Conservation (phyloP, 2,113 vertebrate species). For the Holacanthus passer region DNA sequence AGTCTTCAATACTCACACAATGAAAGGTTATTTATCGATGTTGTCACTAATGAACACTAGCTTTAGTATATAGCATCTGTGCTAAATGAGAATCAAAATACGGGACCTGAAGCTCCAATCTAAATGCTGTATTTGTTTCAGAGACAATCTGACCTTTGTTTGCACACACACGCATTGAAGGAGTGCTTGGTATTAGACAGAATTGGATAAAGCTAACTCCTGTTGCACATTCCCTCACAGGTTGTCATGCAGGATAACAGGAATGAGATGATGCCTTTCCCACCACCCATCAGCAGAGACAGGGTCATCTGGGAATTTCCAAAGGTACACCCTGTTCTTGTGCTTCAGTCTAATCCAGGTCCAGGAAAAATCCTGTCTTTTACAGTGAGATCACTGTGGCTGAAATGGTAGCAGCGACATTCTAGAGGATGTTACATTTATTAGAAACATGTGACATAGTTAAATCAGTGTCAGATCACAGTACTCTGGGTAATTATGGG, state of each 20-base stretch:
- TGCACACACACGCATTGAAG: neutral
- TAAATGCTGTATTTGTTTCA: neutral
- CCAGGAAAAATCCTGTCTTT: neutral
- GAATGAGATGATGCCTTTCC: conserved; percentile 73
- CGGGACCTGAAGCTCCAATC: neutral
- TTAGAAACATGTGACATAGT: conserved; percentile 54
- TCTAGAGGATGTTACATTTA: conserved; percentile 13
- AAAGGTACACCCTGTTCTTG: conserved; percentile 81
- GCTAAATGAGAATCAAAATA: neutral
- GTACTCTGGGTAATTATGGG: conserved; percentile 37
- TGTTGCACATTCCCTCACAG: conserved; percentile 18
- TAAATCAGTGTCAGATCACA: conserved; percentile 45
- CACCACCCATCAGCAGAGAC: conserved; percentile 85
- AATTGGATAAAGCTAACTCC: neutral
- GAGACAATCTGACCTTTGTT: neutral
- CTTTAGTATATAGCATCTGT: neutral
- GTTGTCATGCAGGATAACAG: conserved; percentile 72
- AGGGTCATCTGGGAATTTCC: conserved; percentile 89
- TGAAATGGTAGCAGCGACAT: neutral
- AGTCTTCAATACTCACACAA: neutral
- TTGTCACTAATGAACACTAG: neutral
- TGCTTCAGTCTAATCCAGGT: neutral
- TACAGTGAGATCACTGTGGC: neutral
- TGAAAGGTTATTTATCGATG: neutral
- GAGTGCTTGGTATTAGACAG: neutral